Base-by-base conservation (phyloP, 2,113 vertebrate genomes). In the Danio rerio region DNA sequence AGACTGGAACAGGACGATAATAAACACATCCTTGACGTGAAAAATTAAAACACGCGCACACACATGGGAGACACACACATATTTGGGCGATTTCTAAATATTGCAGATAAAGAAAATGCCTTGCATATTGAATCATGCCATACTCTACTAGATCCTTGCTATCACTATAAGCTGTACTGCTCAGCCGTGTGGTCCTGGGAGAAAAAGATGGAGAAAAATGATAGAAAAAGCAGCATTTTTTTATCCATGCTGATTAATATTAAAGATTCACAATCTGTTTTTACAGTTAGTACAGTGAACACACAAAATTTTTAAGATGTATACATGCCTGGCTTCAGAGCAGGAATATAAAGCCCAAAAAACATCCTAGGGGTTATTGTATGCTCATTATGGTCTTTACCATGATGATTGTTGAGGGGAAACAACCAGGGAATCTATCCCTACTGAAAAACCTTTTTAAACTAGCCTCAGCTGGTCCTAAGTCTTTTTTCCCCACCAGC, bases 1-100 rank as follows among this genome's bases (percentile, higher is more conserved):
- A 94, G 93, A 94, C 95, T 96, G 95, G 91, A 87, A 90, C 90
- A 74, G 87, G 77, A 91, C 85, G 94, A 96, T 95, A 95, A 95
- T 94, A 89, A 94, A 93, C 93, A 96, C 94, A 94, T 94, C 94
- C 94, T 94, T 90, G 81, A 90, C 88, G 89, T 89, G 88, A 92
- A 91, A 92, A 90, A 95, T 92, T 92, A 93, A 93, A 93, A 94
- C 71, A 84, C 74, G 74, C 70, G 71, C 70, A 66, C 15, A 81
- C 62, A 85, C 66, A 85, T 66, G 31, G 15, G 12, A 31, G 11
- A 66, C 40, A n/a, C 20, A 20, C 45, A 59, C 52, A 71, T 63
- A 78, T 78, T 78, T 53, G 63, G 76, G 76, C 62, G 49, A 78
- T 78, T 79, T 79, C 49, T 66, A 79, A 79, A 79, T 66, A 66